phyloP scores from a whole-genome alignment of 23 tunicate species.

The Pegea sp. region DNA sequence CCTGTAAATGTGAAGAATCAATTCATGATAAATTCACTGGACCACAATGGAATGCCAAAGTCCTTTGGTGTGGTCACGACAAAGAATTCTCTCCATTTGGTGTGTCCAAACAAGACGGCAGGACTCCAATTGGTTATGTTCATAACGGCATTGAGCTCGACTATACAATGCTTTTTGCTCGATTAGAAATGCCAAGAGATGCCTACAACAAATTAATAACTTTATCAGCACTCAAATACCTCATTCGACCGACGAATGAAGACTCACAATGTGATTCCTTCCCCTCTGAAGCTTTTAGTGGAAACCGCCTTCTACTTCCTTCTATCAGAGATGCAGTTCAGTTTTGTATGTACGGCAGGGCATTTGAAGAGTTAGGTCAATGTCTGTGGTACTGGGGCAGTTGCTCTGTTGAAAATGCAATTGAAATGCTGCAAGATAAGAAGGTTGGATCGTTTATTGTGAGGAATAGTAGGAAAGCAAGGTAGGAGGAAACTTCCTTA shows the following conservation, averaged over 20 bases:
- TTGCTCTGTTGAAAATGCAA: not conserved
- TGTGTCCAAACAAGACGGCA: no score
- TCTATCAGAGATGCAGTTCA: not conserved
- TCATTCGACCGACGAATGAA: not conserved
- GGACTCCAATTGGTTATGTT: no score
- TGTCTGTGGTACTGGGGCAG: slow-evolving; percentile 2
- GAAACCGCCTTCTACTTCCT: not conserved
- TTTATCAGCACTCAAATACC: not conserved
- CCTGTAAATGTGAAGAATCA: not conserved
- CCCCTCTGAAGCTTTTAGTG: not conserved
- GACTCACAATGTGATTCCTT: not conserved
- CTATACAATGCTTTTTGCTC: no score
- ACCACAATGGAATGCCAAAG: not conserved
- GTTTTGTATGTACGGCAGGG: not conserved
- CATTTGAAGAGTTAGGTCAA: not conserved
- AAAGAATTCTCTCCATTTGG: no score
- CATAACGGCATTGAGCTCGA: no score
- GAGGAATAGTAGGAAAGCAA: not conserved
- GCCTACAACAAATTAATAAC: not conserved
- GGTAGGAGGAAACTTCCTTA: not conserved
- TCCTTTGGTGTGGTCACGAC: slow-evolving; percentile 1
- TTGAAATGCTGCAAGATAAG: not conserved
- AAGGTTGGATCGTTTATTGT: not conserved
- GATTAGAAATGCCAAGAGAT: not conserved
- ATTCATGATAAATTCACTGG: not conserved